phyloP scores from a whole-genome alignment of 1,140 invertebrate species.

The Luehdorfia chinensis region DNA sequence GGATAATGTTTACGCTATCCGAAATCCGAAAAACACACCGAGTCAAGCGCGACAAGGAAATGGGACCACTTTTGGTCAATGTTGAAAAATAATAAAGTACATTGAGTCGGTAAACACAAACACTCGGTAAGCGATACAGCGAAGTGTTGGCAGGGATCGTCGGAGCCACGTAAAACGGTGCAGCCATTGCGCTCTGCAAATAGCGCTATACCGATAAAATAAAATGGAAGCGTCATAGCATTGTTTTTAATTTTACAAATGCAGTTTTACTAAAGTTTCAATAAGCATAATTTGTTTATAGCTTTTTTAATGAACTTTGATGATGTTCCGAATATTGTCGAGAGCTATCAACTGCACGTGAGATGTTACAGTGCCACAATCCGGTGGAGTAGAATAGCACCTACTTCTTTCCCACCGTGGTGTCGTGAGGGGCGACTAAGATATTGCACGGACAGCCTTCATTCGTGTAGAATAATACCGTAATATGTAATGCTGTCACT shows the following conservation, averaged over 20 bases:
- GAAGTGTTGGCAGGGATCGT: conserved; percentile 7
- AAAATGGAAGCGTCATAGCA: not conserved
- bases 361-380: no score
- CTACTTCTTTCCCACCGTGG: no score
- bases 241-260: not conserved
- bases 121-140: conserved; percentile 8
- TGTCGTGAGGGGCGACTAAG: no score
- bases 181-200: not conserved
- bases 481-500: no score
- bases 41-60: conserved; percentile 2
- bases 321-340: no score
- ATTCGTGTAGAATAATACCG: no score
- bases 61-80: conserved; percentile 15
- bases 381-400: no score
- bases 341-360: no score
- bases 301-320: no score
- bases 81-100: conserved; percentile 17
- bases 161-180: conserved; percentile 3
- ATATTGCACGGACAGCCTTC: no score
- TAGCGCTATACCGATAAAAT: not conserved
- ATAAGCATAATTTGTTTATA: no score
- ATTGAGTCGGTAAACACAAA: conserved; percentile 16
- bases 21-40: conserved; percentile 8
- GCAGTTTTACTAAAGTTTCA: not conserved
- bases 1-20: not conserved